A percentile compares a stretch with the other conserved stretches of the same genome.
Conservation (phyloP, 2,888 invertebrate species). For the Aquatica leii region DNA sequence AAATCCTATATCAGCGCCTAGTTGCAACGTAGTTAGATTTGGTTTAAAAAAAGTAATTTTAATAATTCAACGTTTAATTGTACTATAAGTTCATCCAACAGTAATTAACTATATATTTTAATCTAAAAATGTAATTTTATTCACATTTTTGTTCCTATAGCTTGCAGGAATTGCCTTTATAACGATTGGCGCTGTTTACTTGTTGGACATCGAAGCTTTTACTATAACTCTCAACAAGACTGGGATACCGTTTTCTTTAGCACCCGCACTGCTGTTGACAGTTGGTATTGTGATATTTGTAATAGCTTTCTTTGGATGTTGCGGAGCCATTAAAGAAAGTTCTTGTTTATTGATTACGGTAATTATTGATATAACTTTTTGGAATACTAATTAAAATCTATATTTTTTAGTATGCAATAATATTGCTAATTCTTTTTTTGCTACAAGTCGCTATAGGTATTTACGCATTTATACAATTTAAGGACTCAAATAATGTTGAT, state of each 20-base stretch:
- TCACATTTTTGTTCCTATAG: no score
- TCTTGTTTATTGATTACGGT: slow-evolving; percentile 59
- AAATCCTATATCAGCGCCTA: no score
- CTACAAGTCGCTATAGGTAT: slow-evolving; percentile 76
- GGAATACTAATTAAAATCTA: not conserved
- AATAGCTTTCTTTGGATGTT: slow-evolving; percentile 61
- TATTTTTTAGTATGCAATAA: slow-evolving; percentile 73
- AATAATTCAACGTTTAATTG: no score
- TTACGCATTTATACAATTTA: slow-evolving; percentile 71
- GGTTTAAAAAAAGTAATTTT: no score
- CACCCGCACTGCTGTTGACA: slow-evolving; percentile 63
- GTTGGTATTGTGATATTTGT: slow-evolving; percentile 71
- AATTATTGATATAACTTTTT: slow-evolving; percentile 37
- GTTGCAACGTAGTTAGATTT: no score
- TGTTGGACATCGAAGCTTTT: slow-evolving; percentile 65
- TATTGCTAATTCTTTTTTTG: slow-evolving; percentile 75
- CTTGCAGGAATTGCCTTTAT: slow-evolving; percentile 75
- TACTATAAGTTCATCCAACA: no score
- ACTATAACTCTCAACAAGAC: slow-evolving; percentile 29
- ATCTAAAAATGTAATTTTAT: no score
- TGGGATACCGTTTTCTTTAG: slow-evolving; percentile 24
- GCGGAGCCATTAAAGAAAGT: slow-evolving; percentile 60
- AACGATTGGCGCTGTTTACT: slow-evolving; percentile 71
- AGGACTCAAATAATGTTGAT: slow-evolving; percentile 64
- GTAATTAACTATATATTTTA: no score